Evolutionary conservation across 2,113 vertebrate species (phyloP).

Genomic region (Pterophyllum scalare): DNA sequence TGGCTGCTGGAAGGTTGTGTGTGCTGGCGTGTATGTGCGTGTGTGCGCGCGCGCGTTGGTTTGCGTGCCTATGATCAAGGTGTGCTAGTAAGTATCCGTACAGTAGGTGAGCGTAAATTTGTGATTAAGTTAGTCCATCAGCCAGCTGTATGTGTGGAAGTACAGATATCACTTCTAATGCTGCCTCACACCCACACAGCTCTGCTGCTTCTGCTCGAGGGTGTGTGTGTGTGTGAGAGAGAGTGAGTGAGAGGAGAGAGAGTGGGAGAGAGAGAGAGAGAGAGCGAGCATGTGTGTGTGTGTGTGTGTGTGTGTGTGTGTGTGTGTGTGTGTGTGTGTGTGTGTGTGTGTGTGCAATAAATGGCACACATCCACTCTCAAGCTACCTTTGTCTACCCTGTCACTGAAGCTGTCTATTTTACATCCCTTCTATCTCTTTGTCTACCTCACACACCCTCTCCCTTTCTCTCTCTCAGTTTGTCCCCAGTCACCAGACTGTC

Average conservation of each 20-base stretch:
- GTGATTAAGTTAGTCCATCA: constrained; percentile 72
- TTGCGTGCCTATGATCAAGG: constrained; percentile 19
- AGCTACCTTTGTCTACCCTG: constrained; percentile 73
- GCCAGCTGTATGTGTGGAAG: constrained; percentile 55
- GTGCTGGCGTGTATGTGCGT: constrained; percentile 3
- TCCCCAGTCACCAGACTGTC: constrained; percentile 62
- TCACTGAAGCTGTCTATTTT: constrained; percentile 69
- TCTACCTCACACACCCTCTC: constrained; percentile 22
- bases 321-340: background rate
- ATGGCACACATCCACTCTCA: constrained; percentile 59
- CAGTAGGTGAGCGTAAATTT: constrained; percentile 37
- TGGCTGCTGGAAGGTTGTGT: constrained; percentile 45
- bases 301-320: background rate
- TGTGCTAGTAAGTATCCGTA: constrained; percentile 26
- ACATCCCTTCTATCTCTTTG: constrained; percentile 51
- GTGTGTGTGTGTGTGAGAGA: constrained; percentile 38
- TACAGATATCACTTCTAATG: constrained; percentile 69
- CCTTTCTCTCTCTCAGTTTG: constrained; percentile 22
- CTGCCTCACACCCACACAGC: constrained; percentile 65
- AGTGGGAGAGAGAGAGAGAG: constrained; percentile 27
- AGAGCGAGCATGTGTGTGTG: background rate
- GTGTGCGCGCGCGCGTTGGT: constrained; percentile 25
- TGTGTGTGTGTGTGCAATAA: constrained; percentile 64
- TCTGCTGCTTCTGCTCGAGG: constrained; percentile 65
- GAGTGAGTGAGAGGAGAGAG: constrained; percentile 28